Conservation (phyloP, 2,797 vertebrate genomes). For the Lithobates sylvaticus region DNA sequence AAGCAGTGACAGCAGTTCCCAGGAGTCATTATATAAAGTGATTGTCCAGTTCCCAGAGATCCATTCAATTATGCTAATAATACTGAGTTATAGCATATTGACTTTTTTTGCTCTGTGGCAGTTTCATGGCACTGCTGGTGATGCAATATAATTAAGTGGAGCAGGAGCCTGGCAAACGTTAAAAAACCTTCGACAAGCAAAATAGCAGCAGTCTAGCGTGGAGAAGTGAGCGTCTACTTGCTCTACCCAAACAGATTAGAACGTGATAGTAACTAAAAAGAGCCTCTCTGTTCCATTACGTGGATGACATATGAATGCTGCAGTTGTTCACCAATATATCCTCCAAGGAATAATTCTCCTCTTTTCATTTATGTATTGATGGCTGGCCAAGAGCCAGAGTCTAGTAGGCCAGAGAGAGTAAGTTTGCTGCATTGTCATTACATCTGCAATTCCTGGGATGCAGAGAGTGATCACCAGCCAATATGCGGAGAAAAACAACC, state of each 20-base stretch:
- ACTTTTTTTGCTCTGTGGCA: conserved; percentile 34
- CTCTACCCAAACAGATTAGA: conserved; percentile 20
- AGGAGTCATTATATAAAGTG: conserved; percentile 59
- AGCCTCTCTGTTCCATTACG: conserved; percentile 12
- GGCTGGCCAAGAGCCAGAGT: conserved; percentile 44
- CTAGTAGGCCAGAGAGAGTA: conserved; percentile 55
- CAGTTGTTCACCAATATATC: not conserved
- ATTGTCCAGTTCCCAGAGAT: conserved; percentile 51
- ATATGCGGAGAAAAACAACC: conserved; percentile 46
- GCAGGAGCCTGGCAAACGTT: conserved; percentile 36
- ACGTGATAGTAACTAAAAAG: not conserved
- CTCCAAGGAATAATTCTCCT: conserved; percentile 30
- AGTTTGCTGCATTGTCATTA: conserved; percentile 60
- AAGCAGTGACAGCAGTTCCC: conserved; percentile 40
- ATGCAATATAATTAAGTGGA: conserved; percentile 44
- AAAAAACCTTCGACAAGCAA: conserved; percentile 33
- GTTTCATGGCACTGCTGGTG: conserved; percentile 21
- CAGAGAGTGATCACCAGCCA: conserved; percentile 29
- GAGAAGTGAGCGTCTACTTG: not conserved
- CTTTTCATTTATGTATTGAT: conserved; percentile 62
- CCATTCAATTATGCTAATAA: conserved; percentile 53
- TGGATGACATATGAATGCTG: not conserved
- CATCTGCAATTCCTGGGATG: conserved; percentile 60
- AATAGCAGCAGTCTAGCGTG: conserved; percentile 19
- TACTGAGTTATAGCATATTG: conserved; percentile 23